These are phyloP conservation scores for Sebastes diaconus DNA, from an alignment of 2,797 vertebrate species.

Conservation along the genomic window DNA sequence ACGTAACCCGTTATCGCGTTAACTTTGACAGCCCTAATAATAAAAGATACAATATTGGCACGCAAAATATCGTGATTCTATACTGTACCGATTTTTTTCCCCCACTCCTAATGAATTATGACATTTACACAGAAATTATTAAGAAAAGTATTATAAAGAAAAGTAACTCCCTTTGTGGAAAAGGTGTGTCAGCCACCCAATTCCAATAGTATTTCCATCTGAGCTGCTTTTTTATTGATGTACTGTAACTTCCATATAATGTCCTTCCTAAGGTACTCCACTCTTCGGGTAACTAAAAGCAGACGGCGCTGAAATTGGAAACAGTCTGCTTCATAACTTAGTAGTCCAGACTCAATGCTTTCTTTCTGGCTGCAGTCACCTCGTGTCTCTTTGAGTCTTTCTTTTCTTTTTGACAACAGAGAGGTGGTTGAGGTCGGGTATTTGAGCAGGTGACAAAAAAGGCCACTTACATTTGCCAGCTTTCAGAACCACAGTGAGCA, in stretches of 20 bases:
- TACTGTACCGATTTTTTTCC: no score
- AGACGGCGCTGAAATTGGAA: conserved; percentile 24
- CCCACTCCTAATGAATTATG: no score
- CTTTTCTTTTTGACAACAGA: conserved; percentile 3
- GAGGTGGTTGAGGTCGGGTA: background rate
- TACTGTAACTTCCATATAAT: conserved; percentile 15
- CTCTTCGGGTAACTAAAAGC: conserved; percentile 39
- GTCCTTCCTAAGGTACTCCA: conserved; percentile 8
- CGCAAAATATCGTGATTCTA: no score
- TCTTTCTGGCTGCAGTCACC: conserved; percentile 10
- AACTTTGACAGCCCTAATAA: no score
- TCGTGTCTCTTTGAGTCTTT: background rate
- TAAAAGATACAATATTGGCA: no score
- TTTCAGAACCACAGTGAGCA: conserved; percentile 12
- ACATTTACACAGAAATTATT: background rate
- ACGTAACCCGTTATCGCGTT: no score
- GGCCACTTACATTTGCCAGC: conserved; percentile 8
- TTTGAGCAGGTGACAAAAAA: conserved; percentile 22
- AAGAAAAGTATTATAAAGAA: background rate
- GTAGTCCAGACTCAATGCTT: background rate
- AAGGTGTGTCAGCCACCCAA: background rate
- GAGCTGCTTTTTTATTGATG: conserved; percentile 22
- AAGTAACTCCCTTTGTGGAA: background rate
- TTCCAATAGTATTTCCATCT: conserved; percentile 1
- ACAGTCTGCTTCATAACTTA: conserved; percentile 21